A percentile compares a stretch with the other conserved stretches of the same genome.
phyloP scores from a whole-genome alignment of 2,113 vertebrate species.

The Hippocampus barbouri region DNA sequence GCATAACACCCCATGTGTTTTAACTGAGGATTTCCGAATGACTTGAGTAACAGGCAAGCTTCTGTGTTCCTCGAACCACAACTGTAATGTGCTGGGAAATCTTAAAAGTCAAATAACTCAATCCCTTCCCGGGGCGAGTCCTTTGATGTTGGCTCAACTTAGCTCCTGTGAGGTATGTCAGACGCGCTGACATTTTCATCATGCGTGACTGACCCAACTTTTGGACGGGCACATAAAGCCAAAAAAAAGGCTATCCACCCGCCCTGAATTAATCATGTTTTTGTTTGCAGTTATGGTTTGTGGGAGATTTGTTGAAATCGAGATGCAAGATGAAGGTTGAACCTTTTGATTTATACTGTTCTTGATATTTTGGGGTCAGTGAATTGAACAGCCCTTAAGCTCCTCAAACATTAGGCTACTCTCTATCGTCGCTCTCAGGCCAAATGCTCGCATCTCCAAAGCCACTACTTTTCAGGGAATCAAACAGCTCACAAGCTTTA shows the following conservation, averaged over 20 bases:
- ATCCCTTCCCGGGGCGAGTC: not conserved
- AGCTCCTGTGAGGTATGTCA: not conserved
- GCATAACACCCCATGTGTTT: slow-evolving; percentile 40
- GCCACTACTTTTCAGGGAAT: too few relatives aligned
- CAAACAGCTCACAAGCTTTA: not conserved
- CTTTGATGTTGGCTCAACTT: not conserved
- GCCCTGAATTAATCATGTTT: not conserved
- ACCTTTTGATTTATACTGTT: not conserved
- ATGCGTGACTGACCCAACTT: not conserved
- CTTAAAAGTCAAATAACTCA: not conserved
- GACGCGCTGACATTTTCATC: not conserved
- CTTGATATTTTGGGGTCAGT: too few relatives aligned
- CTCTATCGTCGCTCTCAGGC: too few relatives aligned
- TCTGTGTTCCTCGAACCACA: slow-evolving; percentile 17
- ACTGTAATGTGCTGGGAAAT: slow-evolving; percentile 8
- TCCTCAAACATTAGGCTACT: too few relatives aligned
- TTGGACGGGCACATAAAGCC: not conserved
- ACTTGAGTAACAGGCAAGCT: slow-evolving; percentile 31
- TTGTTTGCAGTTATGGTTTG: not conserved
- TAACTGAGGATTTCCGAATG: slow-evolving; percentile 39
- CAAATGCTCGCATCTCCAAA: too few relatives aligned
- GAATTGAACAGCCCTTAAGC: too few relatives aligned
- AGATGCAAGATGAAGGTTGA: not conserved
- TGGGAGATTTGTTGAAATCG: not conserved
- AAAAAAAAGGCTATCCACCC: not conserved